A percentile compares a stretch with the other conserved stretches of the same genome.
phyloP scores from a whole-genome alignment of 2,888 invertebrate species.

The Cantharis lateralis region DNA sequence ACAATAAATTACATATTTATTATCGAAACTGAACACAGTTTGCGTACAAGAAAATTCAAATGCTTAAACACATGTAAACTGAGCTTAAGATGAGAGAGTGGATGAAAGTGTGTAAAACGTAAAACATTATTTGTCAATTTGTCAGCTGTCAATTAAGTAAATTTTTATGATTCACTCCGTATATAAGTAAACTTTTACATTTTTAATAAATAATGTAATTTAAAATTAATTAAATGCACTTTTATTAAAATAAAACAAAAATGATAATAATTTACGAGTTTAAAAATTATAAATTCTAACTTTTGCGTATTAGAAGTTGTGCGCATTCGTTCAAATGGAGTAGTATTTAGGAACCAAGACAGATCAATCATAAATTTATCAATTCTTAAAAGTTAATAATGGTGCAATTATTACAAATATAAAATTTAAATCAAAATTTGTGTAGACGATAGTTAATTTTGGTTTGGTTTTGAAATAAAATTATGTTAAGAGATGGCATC shows the following conservation, averaged over 20 bases:
- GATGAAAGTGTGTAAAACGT: no score
- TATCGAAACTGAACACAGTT: no score
- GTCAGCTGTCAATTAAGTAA: not conserved
- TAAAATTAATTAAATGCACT: not conserved
- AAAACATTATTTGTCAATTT: not conserved
- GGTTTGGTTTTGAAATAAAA: constrained; percentile 2
- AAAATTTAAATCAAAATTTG: not conserved
- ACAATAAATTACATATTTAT: no score
- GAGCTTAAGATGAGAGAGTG: not conserved
- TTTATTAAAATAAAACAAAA: not conserved
- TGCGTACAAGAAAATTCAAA: no score
- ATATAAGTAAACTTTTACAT: not conserved
- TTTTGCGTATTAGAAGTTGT: not conserved
- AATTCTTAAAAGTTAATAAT: not conserved
- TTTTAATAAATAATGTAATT: not conserved
- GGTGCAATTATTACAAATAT: not conserved
- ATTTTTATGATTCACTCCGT: not conserved
- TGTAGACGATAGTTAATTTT: not conserved
- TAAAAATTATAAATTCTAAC: not conserved
- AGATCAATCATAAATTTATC: not conserved
- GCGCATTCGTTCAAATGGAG: not conserved
- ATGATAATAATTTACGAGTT: not conserved
- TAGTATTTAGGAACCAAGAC: not conserved
- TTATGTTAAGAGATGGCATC: constrained; percentile 54
- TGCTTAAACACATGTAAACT: not conserved